Conservation (phyloP, 2,888 invertebrate genomes). For the Chalcosyrphus nemorum region DNA sequence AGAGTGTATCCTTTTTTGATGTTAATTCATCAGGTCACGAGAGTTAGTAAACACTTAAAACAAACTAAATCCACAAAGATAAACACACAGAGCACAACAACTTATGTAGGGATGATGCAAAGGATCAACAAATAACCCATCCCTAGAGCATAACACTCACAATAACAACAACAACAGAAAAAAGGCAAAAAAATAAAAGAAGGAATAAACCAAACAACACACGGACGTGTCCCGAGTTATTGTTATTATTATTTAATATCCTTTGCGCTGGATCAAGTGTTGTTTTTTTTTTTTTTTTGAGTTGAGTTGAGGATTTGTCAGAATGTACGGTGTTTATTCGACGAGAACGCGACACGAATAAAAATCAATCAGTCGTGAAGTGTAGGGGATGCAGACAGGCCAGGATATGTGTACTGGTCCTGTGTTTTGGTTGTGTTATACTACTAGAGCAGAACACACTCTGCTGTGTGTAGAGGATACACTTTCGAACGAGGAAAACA, state of each 20-base stretch:
- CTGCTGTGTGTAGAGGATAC: constrained; percentile 34
- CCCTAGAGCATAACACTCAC: neutral
- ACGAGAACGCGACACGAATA: constrained; percentile 70
- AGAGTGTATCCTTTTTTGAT: constrained; percentile 38
- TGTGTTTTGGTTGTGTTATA: constrained; percentile 53
- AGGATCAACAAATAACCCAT: constrained; percentile 56
- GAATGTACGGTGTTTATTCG: constrained; percentile 58
- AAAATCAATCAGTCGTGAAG: constrained; percentile 72
- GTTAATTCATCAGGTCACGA: constrained; percentile 36
- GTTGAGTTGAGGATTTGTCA: neutral
- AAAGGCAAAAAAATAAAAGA: neutral
- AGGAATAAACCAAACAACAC: neutral
- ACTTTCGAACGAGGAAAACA: constrained; percentile 39
- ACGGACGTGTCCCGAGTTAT: constrained; percentile 42
- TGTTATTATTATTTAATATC: constrained; percentile 61
- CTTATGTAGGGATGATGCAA: constrained; percentile 34
- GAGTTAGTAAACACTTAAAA: constrained; percentile 20
- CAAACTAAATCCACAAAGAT: constrained; percentile 43
- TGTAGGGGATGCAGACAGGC: constrained; percentile 55
- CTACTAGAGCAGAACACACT: constrained; percentile 59
- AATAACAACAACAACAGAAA: neutral
- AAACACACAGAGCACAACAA: constrained; percentile 48
- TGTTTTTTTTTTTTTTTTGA: constrained; percentile 11
- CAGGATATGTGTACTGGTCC: constrained; percentile 47
- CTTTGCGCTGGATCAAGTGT: constrained; percentile 34